phyloP scores from a whole-genome alignment of 2,113 vertebrate genomes.

The Mystacornis crossleyi region DNA sequence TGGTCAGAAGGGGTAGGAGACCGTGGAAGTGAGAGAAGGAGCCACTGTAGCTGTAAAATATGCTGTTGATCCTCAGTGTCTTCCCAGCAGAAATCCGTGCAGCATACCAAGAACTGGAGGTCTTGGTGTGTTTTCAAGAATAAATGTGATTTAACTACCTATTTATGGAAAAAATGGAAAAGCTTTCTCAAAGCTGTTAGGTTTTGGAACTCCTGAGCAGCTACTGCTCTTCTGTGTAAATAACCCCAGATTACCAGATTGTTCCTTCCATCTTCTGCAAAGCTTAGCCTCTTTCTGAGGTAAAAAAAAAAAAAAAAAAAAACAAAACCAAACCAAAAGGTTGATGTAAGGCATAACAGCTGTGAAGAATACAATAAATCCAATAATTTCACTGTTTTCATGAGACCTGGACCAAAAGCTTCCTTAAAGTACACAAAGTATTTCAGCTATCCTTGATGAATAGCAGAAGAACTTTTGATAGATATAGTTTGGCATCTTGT shows the following conservation, averaged over 20 bases:
- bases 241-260: background rate
- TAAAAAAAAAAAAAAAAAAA: background rate
- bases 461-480: background rate
- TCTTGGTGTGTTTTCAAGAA: background rate
- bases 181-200: background rate
- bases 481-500: background rate
- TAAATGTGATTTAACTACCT: background rate
- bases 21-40: background rate
- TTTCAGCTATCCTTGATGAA: background rate
- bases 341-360: background rate
- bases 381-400: background rate
- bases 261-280: background rate
- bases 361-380: background rate
- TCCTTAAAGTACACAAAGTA: background rate
- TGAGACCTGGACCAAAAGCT: background rate
- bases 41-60: background rate
- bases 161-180: background rate
- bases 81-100: background rate
- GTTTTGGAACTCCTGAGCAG: background rate
- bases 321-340: too few relatives aligned
- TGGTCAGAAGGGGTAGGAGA: background rate
- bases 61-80: background rate
- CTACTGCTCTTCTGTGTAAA: background rate
- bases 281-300: background rate
- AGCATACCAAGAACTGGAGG: background rate